Conservation (phyloP, 2,797 vertebrate genomes). For the Pangasius mekongensis region DNA sequence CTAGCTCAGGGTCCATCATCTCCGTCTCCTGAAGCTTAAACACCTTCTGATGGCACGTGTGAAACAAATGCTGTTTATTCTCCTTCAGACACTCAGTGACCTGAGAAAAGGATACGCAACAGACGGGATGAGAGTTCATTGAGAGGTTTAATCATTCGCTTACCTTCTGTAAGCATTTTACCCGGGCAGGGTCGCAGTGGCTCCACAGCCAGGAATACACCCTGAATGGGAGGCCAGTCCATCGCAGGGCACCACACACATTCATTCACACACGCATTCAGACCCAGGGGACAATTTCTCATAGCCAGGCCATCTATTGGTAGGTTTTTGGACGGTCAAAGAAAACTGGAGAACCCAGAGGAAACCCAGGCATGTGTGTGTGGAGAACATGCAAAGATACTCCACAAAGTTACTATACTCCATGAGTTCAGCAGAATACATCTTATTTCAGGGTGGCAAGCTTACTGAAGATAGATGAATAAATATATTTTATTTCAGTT, state of each 20-base stretch:
- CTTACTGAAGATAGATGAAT: not conserved
- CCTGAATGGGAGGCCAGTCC: not conserved
- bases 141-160: not conserved
- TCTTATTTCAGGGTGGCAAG: not conserved
- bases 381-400: too few species aligned
- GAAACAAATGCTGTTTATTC: slow-evolving; percentile 85
- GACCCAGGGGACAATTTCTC: not conserved
- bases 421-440: not conserved
- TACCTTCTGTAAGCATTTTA: too few species aligned
- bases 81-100: slow-evolving; percentile 97
- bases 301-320: too few species aligned
- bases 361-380: too few species aligned
- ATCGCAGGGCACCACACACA: not conserved
- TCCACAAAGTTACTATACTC: too few species aligned
- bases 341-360: too few species aligned
- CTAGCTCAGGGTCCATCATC: slow-evolving; percentile 96
- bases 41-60: slow-evolving; percentile 89
- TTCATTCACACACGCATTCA: not conserved
- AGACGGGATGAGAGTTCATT: not conserved
- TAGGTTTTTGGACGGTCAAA: not conserved
- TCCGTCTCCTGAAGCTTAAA: slow-evolving; percentile 96
- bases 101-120: slow-evolving; percentile 64
- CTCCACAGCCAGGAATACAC: not conserved
- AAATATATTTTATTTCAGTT: not conserved
- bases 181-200: too few species aligned